Conservation (phyloP, 2,888 invertebrate genomes). For the Ptychoptera contaminata region DNA sequence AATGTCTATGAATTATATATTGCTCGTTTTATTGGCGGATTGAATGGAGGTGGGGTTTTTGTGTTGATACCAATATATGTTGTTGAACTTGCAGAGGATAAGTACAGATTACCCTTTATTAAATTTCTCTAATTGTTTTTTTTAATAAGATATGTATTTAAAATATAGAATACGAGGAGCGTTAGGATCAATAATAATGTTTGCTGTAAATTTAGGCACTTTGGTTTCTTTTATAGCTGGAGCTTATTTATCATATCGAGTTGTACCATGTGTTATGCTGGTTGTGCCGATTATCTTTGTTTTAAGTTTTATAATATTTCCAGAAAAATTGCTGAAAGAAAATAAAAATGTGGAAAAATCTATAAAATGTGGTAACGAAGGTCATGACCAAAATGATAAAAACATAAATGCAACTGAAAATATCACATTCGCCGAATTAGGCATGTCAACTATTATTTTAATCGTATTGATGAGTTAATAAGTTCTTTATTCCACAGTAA, state of each 20-base stretch:
- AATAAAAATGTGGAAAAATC: no score
- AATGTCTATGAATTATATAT: constrained; percentile 3
- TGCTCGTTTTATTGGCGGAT: constrained; percentile 6
- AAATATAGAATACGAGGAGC: constrained; percentile 5
- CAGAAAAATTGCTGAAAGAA: constrained; percentile 3
- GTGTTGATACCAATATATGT: constrained; percentile 6
- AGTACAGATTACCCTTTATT: no score
- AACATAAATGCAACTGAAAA: no score
- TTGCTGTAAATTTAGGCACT: constrained; percentile 3
- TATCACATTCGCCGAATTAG: neutral
- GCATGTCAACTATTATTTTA: no score
- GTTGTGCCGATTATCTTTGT: constrained; percentile 5
- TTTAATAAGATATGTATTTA: neutral
- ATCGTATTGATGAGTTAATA: no score
- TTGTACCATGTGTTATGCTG: constrained; percentile 3
- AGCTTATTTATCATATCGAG: constrained; percentile 2
- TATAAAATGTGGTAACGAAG: no score
- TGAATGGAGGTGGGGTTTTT: constrained; percentile 6
- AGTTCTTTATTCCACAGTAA: constrained; percentile 13
- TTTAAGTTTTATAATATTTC: constrained; percentile 3
- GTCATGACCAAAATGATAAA: no score
- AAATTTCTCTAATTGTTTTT: no score
- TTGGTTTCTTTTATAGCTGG: constrained; percentile 4
- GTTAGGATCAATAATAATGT: constrained; percentile 5
- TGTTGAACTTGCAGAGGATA: constrained; percentile 3